Evolutionary conservation across 2,888 invertebrate species (phyloP).

Genomic region (Sesamia inferens): DNA sequence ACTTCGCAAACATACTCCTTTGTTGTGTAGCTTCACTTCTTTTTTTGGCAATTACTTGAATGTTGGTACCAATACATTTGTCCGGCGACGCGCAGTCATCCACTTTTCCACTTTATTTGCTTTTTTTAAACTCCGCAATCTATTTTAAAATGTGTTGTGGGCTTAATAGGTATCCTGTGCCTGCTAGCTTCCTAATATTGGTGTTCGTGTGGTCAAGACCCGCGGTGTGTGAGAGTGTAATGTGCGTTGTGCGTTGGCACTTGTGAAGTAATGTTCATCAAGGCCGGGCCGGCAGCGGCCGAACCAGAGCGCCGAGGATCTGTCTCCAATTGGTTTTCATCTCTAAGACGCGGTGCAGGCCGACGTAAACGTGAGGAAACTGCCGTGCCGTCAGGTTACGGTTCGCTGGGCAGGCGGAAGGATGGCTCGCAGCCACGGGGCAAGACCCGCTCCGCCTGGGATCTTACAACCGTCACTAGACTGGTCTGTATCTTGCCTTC

Average conservation of each 20-base stretch:
- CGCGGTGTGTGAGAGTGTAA: constrained; percentile 78
- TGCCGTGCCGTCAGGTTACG: constrained; percentile 84
- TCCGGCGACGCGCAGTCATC: constrained; percentile 80
- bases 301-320: constrained; percentile 92
- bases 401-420: constrained; percentile 88
- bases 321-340: constrained; percentile 95
- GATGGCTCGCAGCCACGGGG: constrained; percentile 84
- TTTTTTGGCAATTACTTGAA: constrained; percentile 77
- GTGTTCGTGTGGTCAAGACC: constrained; percentile 74
- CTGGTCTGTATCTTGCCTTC: constrained; percentile 87
- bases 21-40: constrained; percentile 82
- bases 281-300: constrained; percentile 84
- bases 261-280: constrained; percentile 89
- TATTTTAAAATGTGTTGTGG: constrained; percentile 74
- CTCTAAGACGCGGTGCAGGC: constrained; percentile 91
- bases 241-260: constrained; percentile 81
- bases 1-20: constrained; percentile 73
- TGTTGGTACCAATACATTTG: constrained; percentile 70
- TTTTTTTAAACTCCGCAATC: constrained; percentile 76
- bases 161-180: constrained; percentile 83
- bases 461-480: constrained; percentile 89
- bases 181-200: constrained; percentile 79
- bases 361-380: constrained; percentile 85
- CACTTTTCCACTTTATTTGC: constrained; percentile 84
- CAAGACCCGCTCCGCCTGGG: constrained; percentile 91